Conservation (phyloP, 2,797 vertebrate genomes). For the Limosa lapponica region DNA sequence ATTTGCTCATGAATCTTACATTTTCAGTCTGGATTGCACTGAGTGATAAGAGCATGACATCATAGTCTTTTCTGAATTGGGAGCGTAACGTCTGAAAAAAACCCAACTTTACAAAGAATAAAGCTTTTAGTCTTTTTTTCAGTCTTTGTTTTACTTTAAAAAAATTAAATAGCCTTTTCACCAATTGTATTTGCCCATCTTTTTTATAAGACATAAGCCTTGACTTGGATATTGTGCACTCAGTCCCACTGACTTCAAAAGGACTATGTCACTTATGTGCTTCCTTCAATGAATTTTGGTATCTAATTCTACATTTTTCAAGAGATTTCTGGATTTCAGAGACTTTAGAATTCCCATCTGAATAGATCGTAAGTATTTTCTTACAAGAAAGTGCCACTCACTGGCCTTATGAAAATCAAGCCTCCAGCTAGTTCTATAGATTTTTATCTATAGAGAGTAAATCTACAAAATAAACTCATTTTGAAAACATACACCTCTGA, state of each 20-base stretch:
- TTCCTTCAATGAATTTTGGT: background rate
- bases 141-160: background rate
- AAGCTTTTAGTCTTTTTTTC: background rate
- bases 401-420: background rate
- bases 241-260: background rate
- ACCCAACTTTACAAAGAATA: background rate
- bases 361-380: background rate
- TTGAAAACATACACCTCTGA: background rate
- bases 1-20: background rate
- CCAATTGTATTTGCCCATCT: background rate
- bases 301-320: background rate
- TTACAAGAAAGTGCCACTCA: background rate
- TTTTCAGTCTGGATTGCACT: background rate
- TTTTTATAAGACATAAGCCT: background rate
- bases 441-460: background rate
- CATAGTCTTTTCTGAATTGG: background rate
- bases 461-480: background rate
- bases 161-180: background rate
- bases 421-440: background rate
- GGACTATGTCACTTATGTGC: background rate
- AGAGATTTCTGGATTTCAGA: background rate
- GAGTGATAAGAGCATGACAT: background rate
- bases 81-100: background rate
- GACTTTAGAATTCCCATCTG: background rate
- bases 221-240: background rate